Conservation (phyloP, 1,140 invertebrate species). For the Euwallacea fornicatus region DNA sequence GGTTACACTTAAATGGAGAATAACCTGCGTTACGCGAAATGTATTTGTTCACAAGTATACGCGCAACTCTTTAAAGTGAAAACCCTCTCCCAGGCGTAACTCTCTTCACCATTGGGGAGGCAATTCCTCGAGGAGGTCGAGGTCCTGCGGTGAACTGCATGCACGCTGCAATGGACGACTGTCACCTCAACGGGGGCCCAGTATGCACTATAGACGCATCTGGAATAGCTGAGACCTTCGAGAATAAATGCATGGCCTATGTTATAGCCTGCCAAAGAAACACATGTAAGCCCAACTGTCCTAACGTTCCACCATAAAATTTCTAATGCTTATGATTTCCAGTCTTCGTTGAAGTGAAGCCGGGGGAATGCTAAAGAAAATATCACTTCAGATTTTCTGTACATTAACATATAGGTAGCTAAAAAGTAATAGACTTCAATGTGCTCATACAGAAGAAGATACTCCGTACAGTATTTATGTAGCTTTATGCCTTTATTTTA, state of each 20-base stretch:
- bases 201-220: slow-evolving; percentile 59
- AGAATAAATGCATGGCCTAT: slow-evolving; percentile 58
- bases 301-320: background rate
- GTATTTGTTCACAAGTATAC: background rate
- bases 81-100: background rate
- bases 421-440: too few relatives aligned
- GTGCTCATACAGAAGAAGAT: background rate
- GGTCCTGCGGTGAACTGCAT: slow-evolving; percentile 51
- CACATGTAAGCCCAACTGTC: slow-evolving; percentile 51
- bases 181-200: slow-evolving; percentile 54
- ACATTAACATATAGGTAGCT: too few relatives aligned
- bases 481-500: too few relatives aligned
- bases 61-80: background rate
- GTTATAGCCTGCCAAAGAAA: slow-evolving; percentile 58
- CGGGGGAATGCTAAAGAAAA: slow-evolving; percentile 36
- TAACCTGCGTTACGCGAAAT: background rate
- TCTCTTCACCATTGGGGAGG: background rate
- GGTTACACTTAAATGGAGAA: too few relatives aligned
- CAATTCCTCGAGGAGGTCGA: background rate
- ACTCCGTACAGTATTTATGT: too few relatives aligned
- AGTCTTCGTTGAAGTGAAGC: slow-evolving; percentile 42
- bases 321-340: slow-evolving; percentile 15
- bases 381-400: background rate
- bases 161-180: slow-evolving; percentile 48
- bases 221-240: slow-evolving; percentile 57